A percentile compares a stretch with the other conserved stretches of the same genome.
Conservation (phyloP, 2,888 invertebrate species). For the Celastrina argiolus region DNA sequence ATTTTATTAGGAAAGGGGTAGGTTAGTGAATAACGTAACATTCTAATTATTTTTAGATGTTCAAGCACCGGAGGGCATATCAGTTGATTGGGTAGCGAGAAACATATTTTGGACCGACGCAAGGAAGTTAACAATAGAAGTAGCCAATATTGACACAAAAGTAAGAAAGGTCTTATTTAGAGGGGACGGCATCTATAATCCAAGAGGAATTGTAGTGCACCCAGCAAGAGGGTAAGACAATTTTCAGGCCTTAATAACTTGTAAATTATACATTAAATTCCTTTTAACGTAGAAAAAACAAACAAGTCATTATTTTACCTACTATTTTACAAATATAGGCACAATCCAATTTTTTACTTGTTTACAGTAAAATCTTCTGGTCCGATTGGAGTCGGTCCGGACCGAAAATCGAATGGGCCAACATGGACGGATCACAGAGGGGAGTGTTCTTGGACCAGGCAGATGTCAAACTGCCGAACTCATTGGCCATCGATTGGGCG, state of each 20-base stretch:
- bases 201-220: slow-evolving; percentile 96
- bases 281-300: neutral
- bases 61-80: slow-evolving; percentile 94
- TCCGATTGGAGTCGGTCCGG: slow-evolving; percentile 95
- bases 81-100: slow-evolving; percentile 94
- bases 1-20: too few species aligned
- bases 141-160: slow-evolving; percentile 89
- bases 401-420: slow-evolving; percentile 96
- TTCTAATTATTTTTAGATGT: slow-evolving; percentile 76
- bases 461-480: slow-evolving; percentile 92
- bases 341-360: too few species aligned
- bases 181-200: slow-evolving; percentile 88
- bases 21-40: neutral
- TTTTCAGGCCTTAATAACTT: too few species aligned
- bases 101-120: slow-evolving; percentile 99
- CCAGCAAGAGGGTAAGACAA: slow-evolving; percentile 86
- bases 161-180: slow-evolving; percentile 85
- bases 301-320: too few species aligned
- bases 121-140: slow-evolving; percentile 90
- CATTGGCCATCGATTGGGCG: slow-evolving; percentile 90
- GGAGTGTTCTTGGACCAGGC: slow-evolving; percentile 81
- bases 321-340: too few species aligned
- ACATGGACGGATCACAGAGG: slow-evolving; percentile 93
- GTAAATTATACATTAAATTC: too few species aligned
- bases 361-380: slow-evolving; percentile 94